phyloP scores from a whole-genome alignment of 1,140 invertebrate species.

The Philaenus spumarius region DNA sequence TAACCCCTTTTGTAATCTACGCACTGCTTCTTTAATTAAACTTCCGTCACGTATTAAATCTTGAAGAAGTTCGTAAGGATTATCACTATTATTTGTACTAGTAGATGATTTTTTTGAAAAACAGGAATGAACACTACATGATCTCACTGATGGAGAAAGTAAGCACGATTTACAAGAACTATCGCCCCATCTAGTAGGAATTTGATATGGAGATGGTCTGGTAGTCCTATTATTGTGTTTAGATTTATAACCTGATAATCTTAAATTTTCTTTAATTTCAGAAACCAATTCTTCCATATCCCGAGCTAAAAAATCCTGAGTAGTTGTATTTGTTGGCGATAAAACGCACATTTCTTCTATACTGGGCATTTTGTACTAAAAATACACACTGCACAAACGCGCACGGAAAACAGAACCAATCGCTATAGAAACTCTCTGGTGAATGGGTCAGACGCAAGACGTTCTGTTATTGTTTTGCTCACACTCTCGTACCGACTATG shows the following conservation, averaged over 20 bases:
- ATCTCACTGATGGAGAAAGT: constrained; percentile 18
- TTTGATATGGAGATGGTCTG: constrained; percentile 53
- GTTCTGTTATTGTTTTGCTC: constrained; percentile 31
- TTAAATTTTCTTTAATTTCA: constrained; percentile 61
- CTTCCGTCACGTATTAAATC: constrained; percentile 54
- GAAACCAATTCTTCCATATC: constrained; percentile 60
- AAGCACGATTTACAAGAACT: constrained; percentile 39
- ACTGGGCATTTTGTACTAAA: constrained; percentile 32
- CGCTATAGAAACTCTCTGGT: constrained; percentile 8
- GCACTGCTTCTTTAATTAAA: constrained; percentile 63
- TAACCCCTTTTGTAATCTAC: constrained; percentile 51
- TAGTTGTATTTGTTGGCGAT: constrained; percentile 22
- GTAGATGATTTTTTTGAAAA: constrained; percentile 25
- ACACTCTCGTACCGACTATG: constrained; percentile 9
- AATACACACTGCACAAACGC: constrained; percentile 9
- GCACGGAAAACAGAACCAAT: background rate
- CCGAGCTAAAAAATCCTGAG: constrained; percentile 41
- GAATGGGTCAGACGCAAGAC: constrained; percentile 26
- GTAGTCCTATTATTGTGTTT: constrained; percentile 38
- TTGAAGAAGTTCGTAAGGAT: constrained; percentile 60
- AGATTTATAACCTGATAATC: constrained; percentile 45
- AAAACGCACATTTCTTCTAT: constrained; percentile 35
- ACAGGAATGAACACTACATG: constrained; percentile 27
- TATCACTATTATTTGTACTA: constrained; percentile 40
- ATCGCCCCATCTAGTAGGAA: constrained; percentile 46